phyloP scores from a whole-genome alignment of 2,797 vertebrate species.

The Cynopterus sphinx region DNA sequence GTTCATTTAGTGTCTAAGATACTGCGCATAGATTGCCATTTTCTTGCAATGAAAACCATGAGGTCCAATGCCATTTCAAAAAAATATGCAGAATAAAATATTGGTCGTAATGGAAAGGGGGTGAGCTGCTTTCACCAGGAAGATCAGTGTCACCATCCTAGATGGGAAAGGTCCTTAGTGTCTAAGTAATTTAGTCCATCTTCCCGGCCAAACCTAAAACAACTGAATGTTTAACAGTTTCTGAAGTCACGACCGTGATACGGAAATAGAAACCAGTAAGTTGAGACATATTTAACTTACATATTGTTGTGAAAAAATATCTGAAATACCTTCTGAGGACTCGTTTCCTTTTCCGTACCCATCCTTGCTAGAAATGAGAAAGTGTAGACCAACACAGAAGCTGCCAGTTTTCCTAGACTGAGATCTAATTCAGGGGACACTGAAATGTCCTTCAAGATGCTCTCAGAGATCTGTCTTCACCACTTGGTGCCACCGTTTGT shows the following conservation, averaged over 20 bases:
- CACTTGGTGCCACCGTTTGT: too few relatives aligned
- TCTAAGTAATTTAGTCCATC: neutral
- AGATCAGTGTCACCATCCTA: neutral
- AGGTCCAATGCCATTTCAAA: conserved; percentile 1
- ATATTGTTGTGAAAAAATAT: neutral
- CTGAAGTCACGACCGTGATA: neutral
- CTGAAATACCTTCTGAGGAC: neutral
- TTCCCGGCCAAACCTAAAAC: neutral
- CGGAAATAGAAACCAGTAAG: neutral
- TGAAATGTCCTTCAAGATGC: neutral
- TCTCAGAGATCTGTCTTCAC: neutral
- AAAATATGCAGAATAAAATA: neutral
- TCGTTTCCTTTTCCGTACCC: neutral
- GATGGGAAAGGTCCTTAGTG: neutral
- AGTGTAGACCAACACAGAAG: neutral
- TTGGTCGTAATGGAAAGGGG: neutral
- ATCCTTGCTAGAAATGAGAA: neutral
- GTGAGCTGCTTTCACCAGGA: neutral
- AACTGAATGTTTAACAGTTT: neutral
- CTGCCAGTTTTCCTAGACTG: neutral
- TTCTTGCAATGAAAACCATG: conserved; percentile 18
- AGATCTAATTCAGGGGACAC: neutral
- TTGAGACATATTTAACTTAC: neutral
- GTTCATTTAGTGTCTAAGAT: neutral
- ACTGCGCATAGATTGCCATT: neutral